Evolutionary conservation across 2,888 invertebrate species (phyloP).

Genomic region (Julus scanicus): DNA sequence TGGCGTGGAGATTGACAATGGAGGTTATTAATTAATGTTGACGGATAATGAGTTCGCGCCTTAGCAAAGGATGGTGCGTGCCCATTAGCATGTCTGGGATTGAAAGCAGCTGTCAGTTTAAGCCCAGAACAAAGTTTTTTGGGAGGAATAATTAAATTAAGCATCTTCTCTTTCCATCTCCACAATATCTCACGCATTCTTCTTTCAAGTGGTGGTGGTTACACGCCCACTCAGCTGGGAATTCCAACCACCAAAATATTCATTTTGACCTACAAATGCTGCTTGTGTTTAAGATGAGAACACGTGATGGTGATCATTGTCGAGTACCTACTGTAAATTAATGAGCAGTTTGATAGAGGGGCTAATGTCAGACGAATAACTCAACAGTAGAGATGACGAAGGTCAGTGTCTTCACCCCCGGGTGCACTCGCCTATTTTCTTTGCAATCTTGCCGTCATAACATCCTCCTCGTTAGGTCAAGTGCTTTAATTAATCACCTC

Average conservation of each 20-base stretch:
- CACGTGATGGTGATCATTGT: neutral
- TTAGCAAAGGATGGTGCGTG: neutral
- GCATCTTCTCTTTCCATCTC: neutral
- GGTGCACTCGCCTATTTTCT: neutral
- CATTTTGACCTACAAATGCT: neutral
- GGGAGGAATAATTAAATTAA: slow-evolving; percentile 17
- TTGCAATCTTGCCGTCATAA: neutral
- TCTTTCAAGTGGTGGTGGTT: neutral
- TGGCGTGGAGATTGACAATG: slow-evolving; percentile 40
- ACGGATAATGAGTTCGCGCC: slow-evolving; percentile 43
- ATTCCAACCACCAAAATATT: neutral
- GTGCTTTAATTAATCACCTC: neutral
- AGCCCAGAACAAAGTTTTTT: neutral
- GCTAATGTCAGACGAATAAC: neutral
- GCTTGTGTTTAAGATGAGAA: neutral
- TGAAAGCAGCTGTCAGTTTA: slow-evolving; percentile 8
- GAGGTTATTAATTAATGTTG: slow-evolving; percentile 47
- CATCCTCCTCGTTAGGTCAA: neutral
- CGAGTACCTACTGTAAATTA: neutral
- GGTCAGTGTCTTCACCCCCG: neutral
- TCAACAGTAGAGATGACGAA: neutral
- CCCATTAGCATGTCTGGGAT: slow-evolving; percentile 1
- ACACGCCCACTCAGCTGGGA: neutral
- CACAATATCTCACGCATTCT: no score
- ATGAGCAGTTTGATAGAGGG: slow-evolving; percentile 19